These are phyloP conservation scores for Saccopteryx bilineata DNA, from an alignment of 2,113 vertebrate genomes.

Conservation along the genomic window DNA sequence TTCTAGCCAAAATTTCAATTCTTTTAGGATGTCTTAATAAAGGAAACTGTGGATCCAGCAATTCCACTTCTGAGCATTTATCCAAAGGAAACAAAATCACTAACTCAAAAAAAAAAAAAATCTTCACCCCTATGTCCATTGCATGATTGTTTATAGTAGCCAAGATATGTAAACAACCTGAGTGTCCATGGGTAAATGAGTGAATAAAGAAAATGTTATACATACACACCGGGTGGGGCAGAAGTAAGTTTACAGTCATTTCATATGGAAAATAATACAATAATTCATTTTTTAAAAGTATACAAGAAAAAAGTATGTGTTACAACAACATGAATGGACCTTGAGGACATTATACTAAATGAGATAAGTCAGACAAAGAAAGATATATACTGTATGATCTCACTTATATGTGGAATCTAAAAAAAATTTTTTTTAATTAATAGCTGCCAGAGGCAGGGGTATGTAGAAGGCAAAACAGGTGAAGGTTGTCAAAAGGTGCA, in stretches of 20 bases:
- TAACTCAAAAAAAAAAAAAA: background rate
- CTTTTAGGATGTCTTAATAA: background rate
- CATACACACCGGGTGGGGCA: background rate
- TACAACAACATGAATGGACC: background rate
- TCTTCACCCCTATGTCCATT: background rate
- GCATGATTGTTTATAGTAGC: slow-evolving; percentile 6
- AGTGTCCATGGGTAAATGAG: background rate
- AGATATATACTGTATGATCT: background rate
- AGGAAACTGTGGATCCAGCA: background rate
- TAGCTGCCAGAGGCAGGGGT: background rate
- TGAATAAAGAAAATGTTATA: background rate
- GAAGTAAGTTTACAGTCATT: background rate
- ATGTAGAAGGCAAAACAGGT: background rate
- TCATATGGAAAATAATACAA: background rate
- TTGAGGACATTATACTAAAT: background rate
- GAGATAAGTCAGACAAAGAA: background rate
- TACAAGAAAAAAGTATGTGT: background rate
- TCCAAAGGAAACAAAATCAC: background rate
- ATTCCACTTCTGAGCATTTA: slow-evolving; percentile 1
- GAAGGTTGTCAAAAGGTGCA: background rate
- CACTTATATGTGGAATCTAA: background rate
- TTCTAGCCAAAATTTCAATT: slow-evolving; percentile 46
- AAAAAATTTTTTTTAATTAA: background rate
- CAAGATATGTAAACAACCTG: background rate
- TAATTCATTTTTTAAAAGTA: background rate